Evolutionary conservation across 2,797 vertebrate species (phyloP).

Genomic region (Sebastes iracundus): DNA sequence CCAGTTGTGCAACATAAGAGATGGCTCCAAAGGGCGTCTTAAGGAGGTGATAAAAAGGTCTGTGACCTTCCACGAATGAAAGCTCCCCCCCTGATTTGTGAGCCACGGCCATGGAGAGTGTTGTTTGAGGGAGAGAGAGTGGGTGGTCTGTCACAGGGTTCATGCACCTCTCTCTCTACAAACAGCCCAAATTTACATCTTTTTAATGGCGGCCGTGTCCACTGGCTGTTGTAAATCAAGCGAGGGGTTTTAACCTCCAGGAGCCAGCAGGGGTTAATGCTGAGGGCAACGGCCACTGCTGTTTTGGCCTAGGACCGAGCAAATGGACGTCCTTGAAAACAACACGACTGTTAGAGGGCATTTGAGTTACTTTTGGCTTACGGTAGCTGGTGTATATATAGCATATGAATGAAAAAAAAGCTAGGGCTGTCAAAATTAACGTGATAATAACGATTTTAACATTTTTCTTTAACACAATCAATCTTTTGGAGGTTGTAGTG

Average conservation of each 20-base stretch:
- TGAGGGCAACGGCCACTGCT: constrained; percentile 55
- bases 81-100: constrained; percentile 72
- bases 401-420: background rate
- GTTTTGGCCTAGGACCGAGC: constrained; percentile 44
- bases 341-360: constrained; percentile 28
- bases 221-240: constrained; percentile 80
- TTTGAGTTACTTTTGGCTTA: constrained; percentile 26
- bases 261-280: constrained; percentile 66
- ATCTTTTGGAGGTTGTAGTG: too few species aligned
- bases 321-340: constrained; percentile 64
- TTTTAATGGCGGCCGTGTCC: constrained; percentile 78
- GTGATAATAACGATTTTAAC: too few species aligned
- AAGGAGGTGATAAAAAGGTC: constrained; percentile 81
- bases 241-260: constrained; percentile 66
- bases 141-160: constrained; percentile 80
- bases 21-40: constrained; percentile 72
- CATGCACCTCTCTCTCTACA: constrained; percentile 69
- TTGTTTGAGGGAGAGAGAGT: constrained; percentile 70
- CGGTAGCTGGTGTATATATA: background rate
- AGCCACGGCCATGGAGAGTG: constrained; percentile 59
- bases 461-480: too few species aligned
- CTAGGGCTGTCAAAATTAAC: too few species aligned
- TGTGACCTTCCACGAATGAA: constrained; percentile 80
- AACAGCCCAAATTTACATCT: constrained; percentile 79
- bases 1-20: constrained; percentile 62